Base-by-base conservation (phyloP, 2,797 vertebrate species). In the Urophycis tenuis region DNA sequence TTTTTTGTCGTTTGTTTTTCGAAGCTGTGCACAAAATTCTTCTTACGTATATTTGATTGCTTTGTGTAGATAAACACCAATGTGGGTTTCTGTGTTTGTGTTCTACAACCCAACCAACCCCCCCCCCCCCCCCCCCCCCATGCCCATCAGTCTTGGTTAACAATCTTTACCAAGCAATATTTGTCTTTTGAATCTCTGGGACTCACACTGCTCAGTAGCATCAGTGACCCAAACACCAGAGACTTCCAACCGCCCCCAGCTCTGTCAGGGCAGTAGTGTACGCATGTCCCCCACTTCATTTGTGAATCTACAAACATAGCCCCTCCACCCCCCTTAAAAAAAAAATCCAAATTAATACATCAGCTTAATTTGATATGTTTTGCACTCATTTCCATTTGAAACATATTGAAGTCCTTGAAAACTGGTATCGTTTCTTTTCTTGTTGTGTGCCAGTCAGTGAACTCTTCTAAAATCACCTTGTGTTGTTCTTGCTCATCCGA, bases 21-120 rank as follows among this genome's bases (percentile, higher is more conserved):
- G 75, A 86, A 89, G 87, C 84, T 86, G 84, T 90, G 88, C 87
- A 91, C 88, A 87, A 89, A 87, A 80, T 90, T 85, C 82, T 89
- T 77, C 73, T 87, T 75, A 76, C 90, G 87, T 89, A 85, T 77
- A 89, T 90, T 22, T 86, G 85, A 90, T 91, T 87, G 81, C 81
- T 86, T 92, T 89, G 78, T 81, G 78, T 87, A 79, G 79, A 77
- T 87, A 82, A 85, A 85, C 83, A 25, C 80, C 78, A 81, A 79
- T 85, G 71, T 89, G 75, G 84, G 86, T 91, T 74, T 75, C 79
- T 78, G 74, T 33, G 80, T 73, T 73, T 67, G 69, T 77, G 78
- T 78, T 75, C 53, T 60, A 0, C 53, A 67, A n/a, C 60, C 60
- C 25, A 22, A 8, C 39, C n/a, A n/a, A 4, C 49, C 22, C 53